Conservation (phyloP, 2,797 vertebrate genomes). For the Lepidocolaptes lacrymiger region DNA sequence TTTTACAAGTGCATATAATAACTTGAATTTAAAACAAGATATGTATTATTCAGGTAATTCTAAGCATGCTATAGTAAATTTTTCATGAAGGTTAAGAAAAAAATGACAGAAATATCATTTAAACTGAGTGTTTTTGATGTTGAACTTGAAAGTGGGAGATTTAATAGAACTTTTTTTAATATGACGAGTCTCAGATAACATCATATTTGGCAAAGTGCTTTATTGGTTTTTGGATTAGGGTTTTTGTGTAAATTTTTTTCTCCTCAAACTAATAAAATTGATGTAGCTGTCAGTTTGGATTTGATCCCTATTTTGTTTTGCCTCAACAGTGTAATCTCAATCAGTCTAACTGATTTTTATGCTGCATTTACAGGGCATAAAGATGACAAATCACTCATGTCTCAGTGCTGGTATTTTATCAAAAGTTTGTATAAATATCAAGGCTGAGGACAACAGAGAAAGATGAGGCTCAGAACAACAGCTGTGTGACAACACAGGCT, state of each 20-base stretch:
- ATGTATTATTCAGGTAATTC: conserved; percentile 76
- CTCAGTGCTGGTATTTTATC: conserved; percentile 41
- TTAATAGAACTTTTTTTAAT: conserved; percentile 73
- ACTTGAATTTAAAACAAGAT: conserved; percentile 72
- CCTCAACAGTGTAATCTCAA: conserved; percentile 68
- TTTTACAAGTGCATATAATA: conserved; percentile 72
- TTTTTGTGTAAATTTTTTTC: conserved; percentile 60
- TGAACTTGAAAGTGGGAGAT: conserved; percentile 71
- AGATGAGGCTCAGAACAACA: background rate
- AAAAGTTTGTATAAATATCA: conserved; percentile 22
- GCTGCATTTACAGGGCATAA: conserved; percentile 35
- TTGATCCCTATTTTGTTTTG: conserved; percentile 74
- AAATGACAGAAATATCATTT: conserved; percentile 75
- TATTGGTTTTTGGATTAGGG: conserved; percentile 73
- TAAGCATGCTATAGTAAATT: conserved; percentile 68
- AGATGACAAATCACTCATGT: conserved; percentile 59
- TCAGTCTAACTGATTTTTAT: conserved; percentile 69
- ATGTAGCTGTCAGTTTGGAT: conserved; percentile 73
- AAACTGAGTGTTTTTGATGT: conserved; percentile 70
- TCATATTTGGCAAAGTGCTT: conserved; percentile 73
- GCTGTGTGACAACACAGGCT: background rate
- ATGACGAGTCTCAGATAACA: conserved; percentile 70
- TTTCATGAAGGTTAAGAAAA: conserved; percentile 75
- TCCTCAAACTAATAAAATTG: conserved; percentile 71
- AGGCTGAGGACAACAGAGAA: conserved; percentile 10